Percentiles rank a stretch among this genome's conserved stretches.
Evolutionary conservation across 2,113 vertebrate genomes (phyloP).

Genomic region (Phrynosoma blainvillii): DNA sequence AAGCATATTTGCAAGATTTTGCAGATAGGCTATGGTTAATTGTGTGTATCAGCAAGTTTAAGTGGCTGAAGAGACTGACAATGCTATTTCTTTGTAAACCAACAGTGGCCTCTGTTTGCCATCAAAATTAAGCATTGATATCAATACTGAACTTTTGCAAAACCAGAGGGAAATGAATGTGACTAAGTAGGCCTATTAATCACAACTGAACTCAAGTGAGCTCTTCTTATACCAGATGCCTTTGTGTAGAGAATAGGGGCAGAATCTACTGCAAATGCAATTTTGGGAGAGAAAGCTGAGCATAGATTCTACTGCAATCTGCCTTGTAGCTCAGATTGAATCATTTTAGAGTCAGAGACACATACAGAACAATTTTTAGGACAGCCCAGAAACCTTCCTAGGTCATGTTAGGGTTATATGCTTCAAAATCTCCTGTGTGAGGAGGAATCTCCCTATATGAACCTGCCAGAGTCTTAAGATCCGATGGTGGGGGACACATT

Average conservation of each 20-base stretch:
- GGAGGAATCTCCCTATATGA: neutral
- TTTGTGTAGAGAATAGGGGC: neutral
- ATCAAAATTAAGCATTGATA: neutral
- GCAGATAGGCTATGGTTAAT: conserved; percentile 32
- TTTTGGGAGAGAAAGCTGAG: neutral
- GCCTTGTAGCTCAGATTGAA: neutral
- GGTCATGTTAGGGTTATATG: neutral
- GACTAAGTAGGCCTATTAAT: conserved; percentile 23
- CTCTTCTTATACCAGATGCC: neutral
- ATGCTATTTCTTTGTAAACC: conserved; percentile 15
- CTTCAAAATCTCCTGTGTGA: neutral
- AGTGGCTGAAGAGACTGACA: conserved; percentile 43
- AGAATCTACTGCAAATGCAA: neutral
- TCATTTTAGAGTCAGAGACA: neutral
- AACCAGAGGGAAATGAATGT: neutral
- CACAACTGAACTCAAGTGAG: neutral
- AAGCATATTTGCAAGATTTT: conserved; percentile 44
- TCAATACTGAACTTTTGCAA: conserved; percentile 21
- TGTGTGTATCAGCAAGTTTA: conserved; percentile 33
- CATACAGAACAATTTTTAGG: neutral
- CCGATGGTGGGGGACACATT: no score
- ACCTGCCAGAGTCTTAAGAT: no score
- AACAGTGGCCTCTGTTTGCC: neutral
- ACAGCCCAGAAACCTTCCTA: neutral
- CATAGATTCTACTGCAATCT: no score